Base-by-base conservation (phyloP, 2,888 invertebrate species). In the Phengaris alcon region DNA sequence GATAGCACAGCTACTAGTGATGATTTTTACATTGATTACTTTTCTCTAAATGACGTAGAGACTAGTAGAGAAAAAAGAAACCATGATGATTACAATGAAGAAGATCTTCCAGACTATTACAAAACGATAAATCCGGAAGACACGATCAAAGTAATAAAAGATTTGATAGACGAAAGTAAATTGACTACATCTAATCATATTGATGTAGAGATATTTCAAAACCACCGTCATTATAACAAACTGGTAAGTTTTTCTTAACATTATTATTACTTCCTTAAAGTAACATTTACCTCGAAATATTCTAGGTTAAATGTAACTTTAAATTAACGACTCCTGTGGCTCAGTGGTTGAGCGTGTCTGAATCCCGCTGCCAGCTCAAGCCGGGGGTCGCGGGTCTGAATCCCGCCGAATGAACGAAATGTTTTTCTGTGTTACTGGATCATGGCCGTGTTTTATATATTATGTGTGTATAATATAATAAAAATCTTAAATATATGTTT, bases 51-150 rank as follows among this genome's bases (percentile, higher is more conserved):
- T 6, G 75, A 75, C 13, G 69, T 75, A 15, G 82, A 86, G 77
- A 75, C 77, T 74, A 78, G 80, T 75, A 79, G 79, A 76, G 79
- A 77, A 0, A 85, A 82, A 77, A 83, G 88, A 73, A 75, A 78
- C 22, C 9, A 22, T 15, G 35, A 35, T 59, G 88, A 88, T 82
- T 85, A 86, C 57, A 80, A 77, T 69, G 86, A 87, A 76, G 54
- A 87, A 35, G 83, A 85, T 0, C 80, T 76, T 46, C 82, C 84
- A 7, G 46, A 88, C 3, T 84, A 90, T 9, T 87, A 91, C 80
- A 88, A 89, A 74, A 77, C 84, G 13, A 90, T 91, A 78, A 80
- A 87, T 74, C 81, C 87, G 55, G 86, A 86, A 75, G 80, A 84
- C 3, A 77, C 79, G 3, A 80, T 79, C 2, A 84, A 81, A 55